phyloP scores from a whole-genome alignment of 1,140 invertebrate species.

The Heliothis virescens region DNA sequence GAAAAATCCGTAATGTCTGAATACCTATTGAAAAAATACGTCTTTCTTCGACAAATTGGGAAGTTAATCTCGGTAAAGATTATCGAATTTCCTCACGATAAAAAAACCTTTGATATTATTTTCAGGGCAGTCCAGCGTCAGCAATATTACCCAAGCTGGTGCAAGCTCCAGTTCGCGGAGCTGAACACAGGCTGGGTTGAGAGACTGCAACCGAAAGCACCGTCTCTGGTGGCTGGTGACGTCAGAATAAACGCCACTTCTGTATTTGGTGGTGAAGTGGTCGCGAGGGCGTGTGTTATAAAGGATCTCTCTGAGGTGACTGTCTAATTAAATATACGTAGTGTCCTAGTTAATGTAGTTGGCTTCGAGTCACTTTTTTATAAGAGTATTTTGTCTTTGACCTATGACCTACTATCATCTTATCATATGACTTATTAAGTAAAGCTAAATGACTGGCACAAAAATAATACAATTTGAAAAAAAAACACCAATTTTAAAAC shows the following conservation, averaged over 20 bases:
- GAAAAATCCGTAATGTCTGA: neutral
- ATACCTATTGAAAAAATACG: neutral
- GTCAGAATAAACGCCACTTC: slow-evolving; percentile 88
- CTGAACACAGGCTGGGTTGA: slow-evolving; percentile 87
- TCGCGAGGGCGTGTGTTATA: slow-evolving; percentile 91
- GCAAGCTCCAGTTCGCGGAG: slow-evolving; percentile 89
- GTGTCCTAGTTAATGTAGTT: too few relatives aligned
- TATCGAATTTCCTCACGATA: neutral
- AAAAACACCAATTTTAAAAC: too few relatives aligned
- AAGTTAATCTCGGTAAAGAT: too few relatives aligned
- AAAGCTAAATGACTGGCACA: too few relatives aligned
- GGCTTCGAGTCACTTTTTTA: too few relatives aligned
- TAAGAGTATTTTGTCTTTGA: too few relatives aligned
- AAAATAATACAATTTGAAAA: too few relatives aligned
- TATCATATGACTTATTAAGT: neutral
- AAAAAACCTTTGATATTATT: neutral
- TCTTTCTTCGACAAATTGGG: too few relatives aligned
- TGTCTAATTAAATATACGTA: neutral
- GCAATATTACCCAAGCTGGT: slow-evolving; percentile 87
- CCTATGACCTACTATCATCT: too few relatives aligned
- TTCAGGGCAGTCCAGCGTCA: slow-evolving; percentile 89
- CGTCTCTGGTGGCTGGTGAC: slow-evolving; percentile 58
- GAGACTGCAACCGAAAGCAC: slow-evolving; percentile 69
- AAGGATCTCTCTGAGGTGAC: slow-evolving; percentile 83
- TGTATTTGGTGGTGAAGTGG: slow-evolving; percentile 89